phyloP scores from a whole-genome alignment of 2,113 vertebrate species.

The Cynopterus brachyotis region DNA sequence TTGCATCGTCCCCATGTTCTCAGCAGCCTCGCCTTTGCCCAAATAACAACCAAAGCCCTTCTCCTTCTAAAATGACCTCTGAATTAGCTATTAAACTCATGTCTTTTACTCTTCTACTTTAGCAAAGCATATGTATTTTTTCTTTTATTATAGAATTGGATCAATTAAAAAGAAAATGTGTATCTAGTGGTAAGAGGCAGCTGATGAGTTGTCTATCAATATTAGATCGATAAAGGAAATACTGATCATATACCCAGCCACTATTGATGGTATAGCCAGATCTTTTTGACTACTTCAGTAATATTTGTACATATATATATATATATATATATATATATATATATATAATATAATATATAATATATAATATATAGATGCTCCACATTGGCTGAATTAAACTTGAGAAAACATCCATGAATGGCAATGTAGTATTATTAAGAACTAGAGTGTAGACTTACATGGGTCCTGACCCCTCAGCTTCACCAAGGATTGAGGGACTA shows the following conservation, averaged over 20 bases:
- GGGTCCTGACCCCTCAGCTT: background rate
- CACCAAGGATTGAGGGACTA: background rate
- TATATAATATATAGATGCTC: background rate
- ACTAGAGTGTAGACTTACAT: background rate
- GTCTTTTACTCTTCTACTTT: background rate
- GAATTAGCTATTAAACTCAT: background rate
- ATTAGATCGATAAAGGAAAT: background rate
- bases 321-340: background rate
- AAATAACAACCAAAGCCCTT: background rate
- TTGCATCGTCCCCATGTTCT: background rate
- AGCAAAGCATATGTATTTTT: background rate
- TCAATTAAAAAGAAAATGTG: background rate
- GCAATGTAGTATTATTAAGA: background rate
- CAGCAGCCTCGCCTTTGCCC: background rate
- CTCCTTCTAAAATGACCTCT: background rate
- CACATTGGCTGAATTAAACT: background rate
- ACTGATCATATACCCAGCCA: background rate
- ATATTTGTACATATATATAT: background rate
- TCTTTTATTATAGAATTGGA: background rate
- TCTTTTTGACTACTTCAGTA: background rate
- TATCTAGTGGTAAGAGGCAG: background rate
- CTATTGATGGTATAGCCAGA: background rate
- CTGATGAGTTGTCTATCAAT: background rate
- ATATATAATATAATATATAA: too few relatives aligned
- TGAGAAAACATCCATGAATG: background rate